phyloP scores from a whole-genome alignment of 2,888 invertebrate species.

The Thymelicus lineola region DNA sequence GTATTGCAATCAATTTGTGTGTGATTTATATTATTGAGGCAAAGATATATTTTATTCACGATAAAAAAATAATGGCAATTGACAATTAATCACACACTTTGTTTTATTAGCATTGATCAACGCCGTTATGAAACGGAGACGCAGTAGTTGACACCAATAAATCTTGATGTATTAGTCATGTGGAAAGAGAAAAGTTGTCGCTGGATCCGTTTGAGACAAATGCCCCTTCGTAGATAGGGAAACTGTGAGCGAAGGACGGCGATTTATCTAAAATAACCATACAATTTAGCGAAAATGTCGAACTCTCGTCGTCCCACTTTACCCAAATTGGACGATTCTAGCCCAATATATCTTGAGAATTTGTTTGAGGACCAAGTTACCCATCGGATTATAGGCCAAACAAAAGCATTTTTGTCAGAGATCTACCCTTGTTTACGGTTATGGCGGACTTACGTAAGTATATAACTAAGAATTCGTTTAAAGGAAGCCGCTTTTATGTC shows the following conservation, averaged over 20 bases:
- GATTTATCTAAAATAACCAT: conserved; percentile 83
- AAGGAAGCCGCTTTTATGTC: conserved; percentile 38
- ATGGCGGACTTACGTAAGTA: conserved; percentile 67
- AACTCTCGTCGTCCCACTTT: conserved; percentile 79
- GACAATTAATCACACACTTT: neutral
- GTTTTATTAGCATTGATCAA: neutral
- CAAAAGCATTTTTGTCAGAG: conserved; percentile 73
- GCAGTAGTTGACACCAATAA: conserved; percentile 47
- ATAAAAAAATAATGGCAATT: neutral
- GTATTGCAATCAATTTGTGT: neutral
- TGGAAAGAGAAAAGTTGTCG: conserved; percentile 66
- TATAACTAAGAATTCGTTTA: conserved; percentile 51
- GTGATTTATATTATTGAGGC: too few species aligned
- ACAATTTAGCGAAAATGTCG: conserved; percentile 78
- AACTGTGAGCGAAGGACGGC: conserved; percentile 72
- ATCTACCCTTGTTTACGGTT: conserved; percentile 73
- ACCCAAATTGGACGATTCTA: conserved; percentile 80
- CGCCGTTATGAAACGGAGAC: conserved; percentile 13
- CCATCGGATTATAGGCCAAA: conserved; percentile 62
- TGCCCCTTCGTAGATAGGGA: conserved; percentile 75
- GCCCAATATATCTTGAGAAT: conserved; percentile 77
- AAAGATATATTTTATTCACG: neutral
- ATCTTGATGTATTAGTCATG: conserved; percentile 55
- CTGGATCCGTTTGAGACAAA: conserved; percentile 75
- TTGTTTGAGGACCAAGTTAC: conserved; percentile 77